These are phyloP conservation scores for Gobiocypris rarus DNA, from an alignment of 2,113 vertebrate species.

Conservation along the genomic window DNA sequence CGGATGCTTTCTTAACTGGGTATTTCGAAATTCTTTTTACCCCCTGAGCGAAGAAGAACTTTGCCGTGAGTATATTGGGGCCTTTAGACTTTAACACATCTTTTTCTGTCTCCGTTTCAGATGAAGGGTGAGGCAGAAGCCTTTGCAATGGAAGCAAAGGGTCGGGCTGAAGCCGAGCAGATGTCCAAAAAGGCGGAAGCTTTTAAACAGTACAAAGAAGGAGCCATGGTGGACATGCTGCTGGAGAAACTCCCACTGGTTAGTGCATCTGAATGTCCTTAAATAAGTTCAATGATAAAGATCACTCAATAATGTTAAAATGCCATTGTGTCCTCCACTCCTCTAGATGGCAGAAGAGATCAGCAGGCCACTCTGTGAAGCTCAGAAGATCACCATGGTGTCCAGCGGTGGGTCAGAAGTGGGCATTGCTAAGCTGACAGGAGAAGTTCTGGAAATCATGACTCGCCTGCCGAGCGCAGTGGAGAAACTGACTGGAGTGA, in stretches of 20 bases:
- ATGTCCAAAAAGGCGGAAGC: conserved; percentile 91
- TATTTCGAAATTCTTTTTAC: no score
- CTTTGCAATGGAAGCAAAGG: conserved; percentile 84
- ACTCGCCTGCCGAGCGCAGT: conserved; percentile 78
- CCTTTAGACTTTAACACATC: neutral
- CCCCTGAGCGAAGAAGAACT: no score
- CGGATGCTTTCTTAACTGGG: no score
- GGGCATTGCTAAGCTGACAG: conserved; percentile 85
- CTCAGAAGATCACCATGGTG: conserved; percentile 87
- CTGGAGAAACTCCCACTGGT: conserved; percentile 90
- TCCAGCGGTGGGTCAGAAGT: conserved; percentile 84
- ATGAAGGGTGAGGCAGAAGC: conserved; percentile 89
- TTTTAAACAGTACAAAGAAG: conserved; percentile 88
- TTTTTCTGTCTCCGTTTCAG: conserved; percentile 63
- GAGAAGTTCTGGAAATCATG: conserved; percentile 90
- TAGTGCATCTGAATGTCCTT: conserved; percentile 38
- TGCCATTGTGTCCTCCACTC: neutral
- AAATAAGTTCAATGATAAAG: neutral
- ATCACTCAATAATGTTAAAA: neutral
- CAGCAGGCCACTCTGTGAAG: conserved; percentile 79
- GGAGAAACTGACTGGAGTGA: conserved; percentile 87
- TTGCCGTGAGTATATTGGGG: no score
- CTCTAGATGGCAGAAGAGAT: conserved; percentile 88
- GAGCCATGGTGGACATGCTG: conserved; percentile 92
- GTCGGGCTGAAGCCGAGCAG: conserved; percentile 87